Evolutionary conservation across 2,113 vertebrate genomes (phyloP).

Genomic region (Pitta sordida): DNA sequence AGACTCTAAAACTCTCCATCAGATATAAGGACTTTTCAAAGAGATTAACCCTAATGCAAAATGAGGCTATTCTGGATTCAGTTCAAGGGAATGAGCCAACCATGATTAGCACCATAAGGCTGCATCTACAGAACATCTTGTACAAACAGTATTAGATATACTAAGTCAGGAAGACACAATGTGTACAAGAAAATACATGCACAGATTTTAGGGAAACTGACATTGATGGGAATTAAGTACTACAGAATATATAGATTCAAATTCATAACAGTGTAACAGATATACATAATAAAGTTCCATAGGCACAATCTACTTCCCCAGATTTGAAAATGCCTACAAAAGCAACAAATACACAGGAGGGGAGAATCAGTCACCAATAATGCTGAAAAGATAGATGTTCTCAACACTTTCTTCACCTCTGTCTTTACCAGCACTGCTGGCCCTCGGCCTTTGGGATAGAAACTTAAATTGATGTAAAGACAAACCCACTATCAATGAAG

Average conservation of each 20-base stretch:
- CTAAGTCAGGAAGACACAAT: conserved; percentile 26
- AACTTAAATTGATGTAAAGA: neutral
- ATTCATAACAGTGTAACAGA: neutral
- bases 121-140: conserved; percentile 33
- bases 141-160: conserved; percentile 38
- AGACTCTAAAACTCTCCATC: neutral
- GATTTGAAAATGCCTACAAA: neutral
- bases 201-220: conserved; percentile 39
- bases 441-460: rapidly evolving
- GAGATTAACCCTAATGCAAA: neutral
- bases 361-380: neutral
- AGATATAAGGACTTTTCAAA: neutral
- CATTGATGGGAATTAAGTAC: conserved; percentile 11
- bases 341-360: neutral
- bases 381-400: neutral
- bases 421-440: neutral
- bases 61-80: conserved; percentile 33
- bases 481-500: neutral
- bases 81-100: conserved; percentile 29
- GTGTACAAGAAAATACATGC: conserved; percentile 38
- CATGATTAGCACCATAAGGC: conserved; percentile 38
- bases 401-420: neutral
- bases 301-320: neutral
- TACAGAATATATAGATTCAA: neutral
- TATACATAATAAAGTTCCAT: neutral